Conservation (phyloP, 2,797 vertebrate species). For the Nyctalus aviator region DNA sequence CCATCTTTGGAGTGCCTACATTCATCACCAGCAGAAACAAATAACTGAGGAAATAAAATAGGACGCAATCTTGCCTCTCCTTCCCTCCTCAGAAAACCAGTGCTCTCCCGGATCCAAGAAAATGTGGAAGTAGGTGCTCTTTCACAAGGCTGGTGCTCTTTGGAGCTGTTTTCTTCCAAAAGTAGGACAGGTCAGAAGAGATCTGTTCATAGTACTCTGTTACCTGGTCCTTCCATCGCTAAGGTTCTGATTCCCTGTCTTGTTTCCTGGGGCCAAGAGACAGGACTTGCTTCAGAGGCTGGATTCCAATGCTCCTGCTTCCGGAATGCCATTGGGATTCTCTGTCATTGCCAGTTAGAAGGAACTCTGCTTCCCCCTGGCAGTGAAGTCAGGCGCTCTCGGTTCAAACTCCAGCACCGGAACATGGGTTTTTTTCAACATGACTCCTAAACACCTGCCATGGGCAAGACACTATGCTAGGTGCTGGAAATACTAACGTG, state of each 20-base stretch:
- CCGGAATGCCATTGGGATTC: not conserved
- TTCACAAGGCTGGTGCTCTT: not conserved
- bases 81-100: not conserved
- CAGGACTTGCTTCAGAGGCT: not conserved
- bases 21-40: not conserved
- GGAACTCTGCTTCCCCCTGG: not conserved
- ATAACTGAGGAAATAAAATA: not conserved
- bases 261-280: not conserved
- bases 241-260: not conserved
- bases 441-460: not conserved
- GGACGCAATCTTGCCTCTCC: not conserved
- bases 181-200: not conserved
- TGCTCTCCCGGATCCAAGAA: not conserved
- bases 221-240: not conserved
- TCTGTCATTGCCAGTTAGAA: not conserved
- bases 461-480: not conserved
- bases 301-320: not conserved
- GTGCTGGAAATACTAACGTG: too few relatives aligned
- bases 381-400: not conserved
- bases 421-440: accelerated
- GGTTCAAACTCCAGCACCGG: not conserved
- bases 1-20: slow-evolving; percentile 40
- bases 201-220: not conserved
- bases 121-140: not conserved
- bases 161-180: not conserved